Evolutionary conservation across 2,888 invertebrate species (phyloP), one percentile per base, ranked within the genome.

Genomic region (Mesorhabditis spiculigera): DNA sequence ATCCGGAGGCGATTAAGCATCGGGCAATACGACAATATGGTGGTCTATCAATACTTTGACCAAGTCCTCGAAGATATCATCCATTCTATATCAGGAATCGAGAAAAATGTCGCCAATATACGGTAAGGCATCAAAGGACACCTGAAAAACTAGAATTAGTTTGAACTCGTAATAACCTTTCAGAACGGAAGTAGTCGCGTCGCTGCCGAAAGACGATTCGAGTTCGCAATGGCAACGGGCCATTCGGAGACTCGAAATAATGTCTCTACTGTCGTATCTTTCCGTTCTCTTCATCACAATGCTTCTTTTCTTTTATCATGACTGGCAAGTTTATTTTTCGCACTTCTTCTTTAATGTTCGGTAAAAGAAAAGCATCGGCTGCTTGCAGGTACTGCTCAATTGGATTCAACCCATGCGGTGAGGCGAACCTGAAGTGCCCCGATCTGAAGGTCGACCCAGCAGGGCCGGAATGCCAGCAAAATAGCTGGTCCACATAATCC

Each of bases 271-370:
- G n/a, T 82, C 84, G 71, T 85, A 85, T 73, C 77, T 85, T 28
- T 73, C 79, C 2, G 77, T 83, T 13, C 73, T 85, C 5, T 80
- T 80, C 70, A 71, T 78, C 50, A 82, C 82, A 0, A 80, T 82
- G 78, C 82, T 82, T 67, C 73, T 85, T 4, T 82, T 84, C 78
- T 84, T 85, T 77, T 82, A 81, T 71, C 84, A 85, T 68, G 81
- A 82, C 68, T 85, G 85, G 85, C 78, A 65, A 67, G 74, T 68
- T 28, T 28, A 28, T 28, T 28, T 28, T 28, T 28, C 28, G 28
- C 28, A 28, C 28, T 28, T 28, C 28, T 28, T 28, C 28, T 28
- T 28, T 28, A 28, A 28, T 28, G 28, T 5, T 50, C 42, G 4
- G 10, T 13, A 41, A 41, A 41, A 64, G 10, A 50, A 45, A 63